Evolutionary conservation across 1,140 invertebrate species (phyloP), one percentile per base, ranked within the genome.

Genomic region (Drosophila virilis): DNA sequence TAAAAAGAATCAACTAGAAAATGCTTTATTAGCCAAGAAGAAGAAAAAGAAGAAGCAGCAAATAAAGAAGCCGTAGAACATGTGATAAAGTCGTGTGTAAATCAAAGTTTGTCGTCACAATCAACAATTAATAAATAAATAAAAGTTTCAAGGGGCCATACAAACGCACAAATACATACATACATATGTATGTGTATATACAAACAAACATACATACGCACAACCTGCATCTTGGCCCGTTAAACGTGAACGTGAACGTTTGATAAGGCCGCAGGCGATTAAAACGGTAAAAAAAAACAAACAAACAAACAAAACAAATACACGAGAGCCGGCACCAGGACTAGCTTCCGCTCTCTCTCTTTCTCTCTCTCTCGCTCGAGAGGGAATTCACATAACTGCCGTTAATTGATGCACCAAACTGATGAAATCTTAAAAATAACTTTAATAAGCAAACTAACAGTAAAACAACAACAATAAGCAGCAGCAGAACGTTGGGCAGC

Each of bases 81-180:
- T 70, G 68, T 85, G 83, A 85, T 85, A 85, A 84, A 78, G 78
- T 78, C 67, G 72, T 84, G 80, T 76, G 80, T 83, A 76, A 85
- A 86, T 88, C 78, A 85, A 78, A 69, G 67, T 77, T 60, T 46
- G 38, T 62, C 46, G 17, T 65, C 60, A 59, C 52, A 68, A 74
- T 58, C 54, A 51, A 62, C 33, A 62, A 58, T 62, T 17, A 62
- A 40, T 59, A 40, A 70, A 79, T 79, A 86, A 81, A 74, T 85
- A 88, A 60, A 84, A 70, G 55, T 67, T 80, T 73, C 64, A 82
- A 72, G 43, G 38, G 69, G 81, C 73, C n/a, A 13, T 10, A 32
- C n/a, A 33, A 38, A 45, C 12, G 13, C n/a, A 57, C 17, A 67
- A 22, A 54, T 6, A 17, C 7, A 43, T 13, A 46, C 42, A 52